Evolutionary conservation across 2,797 vertebrate species (phyloP).

Genomic region (Tragopan temminckii): DNA sequence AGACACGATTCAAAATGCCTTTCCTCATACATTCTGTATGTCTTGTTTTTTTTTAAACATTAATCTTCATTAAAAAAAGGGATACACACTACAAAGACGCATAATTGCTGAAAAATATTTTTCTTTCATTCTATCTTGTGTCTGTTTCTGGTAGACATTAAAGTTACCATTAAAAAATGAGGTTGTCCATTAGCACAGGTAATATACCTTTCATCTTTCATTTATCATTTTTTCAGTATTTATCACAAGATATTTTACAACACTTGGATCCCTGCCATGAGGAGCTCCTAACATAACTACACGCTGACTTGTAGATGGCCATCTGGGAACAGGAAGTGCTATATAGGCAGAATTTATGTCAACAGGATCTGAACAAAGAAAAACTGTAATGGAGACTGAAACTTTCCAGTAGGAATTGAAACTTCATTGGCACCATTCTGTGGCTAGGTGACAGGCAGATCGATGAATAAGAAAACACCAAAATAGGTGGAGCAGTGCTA

Average conservation of each 20-base stretch:
- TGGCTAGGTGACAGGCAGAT: not conserved
- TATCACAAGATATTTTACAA: not conserved
- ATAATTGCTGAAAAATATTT: accelerated
- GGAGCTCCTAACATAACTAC: not conserved
- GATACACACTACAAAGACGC: not conserved
- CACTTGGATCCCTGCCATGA: not conserved
- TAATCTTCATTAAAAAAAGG: not conserved
- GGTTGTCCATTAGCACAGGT: not conserved
- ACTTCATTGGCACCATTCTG: not conserved
- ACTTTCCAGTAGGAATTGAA: not conserved
- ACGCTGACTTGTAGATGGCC: too few species aligned
- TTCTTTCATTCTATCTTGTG: not conserved
- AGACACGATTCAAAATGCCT: conserved; percentile 52
- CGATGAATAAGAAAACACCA: not conserved
- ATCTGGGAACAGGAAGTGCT: not conserved
- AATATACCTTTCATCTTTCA: conserved; percentile 1
- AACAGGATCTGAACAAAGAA: not conserved
- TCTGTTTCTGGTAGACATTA: not conserved
- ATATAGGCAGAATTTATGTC: not conserved
- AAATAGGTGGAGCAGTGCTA: accelerated
- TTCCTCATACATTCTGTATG: conserved; percentile 9
- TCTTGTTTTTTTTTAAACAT: conserved; percentile 14
- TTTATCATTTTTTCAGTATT: not conserved
- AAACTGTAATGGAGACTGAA: not conserved
- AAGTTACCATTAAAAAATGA: not conserved